Percentiles rank a stretch among this genome's conserved stretches.
Evolutionary conservation across 92 coral and sea anemone species (phyloP).

Genomic region (Palythoa caribaeorum): DNA sequence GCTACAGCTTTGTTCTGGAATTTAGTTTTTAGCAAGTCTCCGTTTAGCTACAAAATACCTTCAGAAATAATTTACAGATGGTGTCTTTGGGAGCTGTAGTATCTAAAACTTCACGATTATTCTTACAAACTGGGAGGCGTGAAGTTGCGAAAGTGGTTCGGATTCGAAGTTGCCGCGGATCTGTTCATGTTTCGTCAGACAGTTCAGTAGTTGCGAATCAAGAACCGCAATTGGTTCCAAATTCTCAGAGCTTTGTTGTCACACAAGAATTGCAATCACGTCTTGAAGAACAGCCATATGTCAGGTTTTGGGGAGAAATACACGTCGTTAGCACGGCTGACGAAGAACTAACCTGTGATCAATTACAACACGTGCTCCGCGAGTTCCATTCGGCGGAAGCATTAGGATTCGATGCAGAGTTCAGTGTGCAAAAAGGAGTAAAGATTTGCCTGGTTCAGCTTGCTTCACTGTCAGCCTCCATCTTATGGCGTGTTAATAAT

Average conservation of each 20-base stretch:
- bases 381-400: conserved; percentile 64
- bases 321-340: conserved; percentile 33
- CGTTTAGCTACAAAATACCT: not conserved
- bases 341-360: conserved; percentile 17
- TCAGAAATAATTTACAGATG: not conserved
- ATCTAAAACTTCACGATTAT: not conserved
- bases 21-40: not conserved
- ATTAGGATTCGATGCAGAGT: conserved; percentile 83
- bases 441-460: conserved; percentile 78
- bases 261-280: conserved; percentile 24
- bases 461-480: conserved; percentile 71
- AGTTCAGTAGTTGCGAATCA: not conserved
- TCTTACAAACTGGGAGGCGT: not conserved
- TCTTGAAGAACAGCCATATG: conserved; percentile 23
- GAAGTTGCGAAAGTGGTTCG: not conserved
- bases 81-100: not conserved
- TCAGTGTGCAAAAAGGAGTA: conserved; percentile 47
- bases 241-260: conserved; percentile 7
- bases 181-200: not conserved
- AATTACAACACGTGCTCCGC: conserved; percentile 52
- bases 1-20: not conserved
- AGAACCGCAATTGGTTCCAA: not conserved
- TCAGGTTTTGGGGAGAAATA: conserved; percentile 46
- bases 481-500: conserved; percentile 76
- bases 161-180: conserved; percentile 10